Conservation (phyloP, 2,888 invertebrate species). For the Ashinkailepas kermadecensis region DNA sequence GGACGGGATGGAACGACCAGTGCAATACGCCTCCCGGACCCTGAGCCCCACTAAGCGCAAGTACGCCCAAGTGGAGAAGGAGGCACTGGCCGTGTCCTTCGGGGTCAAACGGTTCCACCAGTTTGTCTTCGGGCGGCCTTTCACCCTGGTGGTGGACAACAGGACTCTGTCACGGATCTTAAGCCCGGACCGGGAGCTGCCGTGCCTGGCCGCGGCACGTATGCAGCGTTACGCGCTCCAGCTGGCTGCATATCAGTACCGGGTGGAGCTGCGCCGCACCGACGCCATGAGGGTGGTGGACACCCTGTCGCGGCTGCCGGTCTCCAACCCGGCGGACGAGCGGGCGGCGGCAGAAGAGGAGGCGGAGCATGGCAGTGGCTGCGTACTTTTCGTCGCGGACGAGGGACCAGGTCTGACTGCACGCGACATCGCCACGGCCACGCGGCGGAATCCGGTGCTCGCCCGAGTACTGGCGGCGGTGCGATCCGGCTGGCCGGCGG, state of each 20-base stretch:
- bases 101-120: slow-evolving; percentile 28
- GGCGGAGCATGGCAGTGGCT: no score
- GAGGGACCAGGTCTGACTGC: neutral
- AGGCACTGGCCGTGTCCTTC: slow-evolving; percentile 26
- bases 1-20: slow-evolving; percentile 42
- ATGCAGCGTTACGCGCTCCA: no score
- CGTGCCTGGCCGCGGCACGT: no score
- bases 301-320: neutral
- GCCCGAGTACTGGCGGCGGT: neutral
- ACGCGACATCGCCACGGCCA: neutral
- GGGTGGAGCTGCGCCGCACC: neutral
- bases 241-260: neutral
- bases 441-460: neutral
- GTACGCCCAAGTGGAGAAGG: slow-evolving; percentile 30
- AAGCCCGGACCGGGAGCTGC: no score
- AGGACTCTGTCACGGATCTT: no score
- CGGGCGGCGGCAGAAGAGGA: neutral
- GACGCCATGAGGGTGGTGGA: neutral
- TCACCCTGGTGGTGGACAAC: no score
- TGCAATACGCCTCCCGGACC: slow-evolving; percentile 39
- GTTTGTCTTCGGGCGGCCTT: no score
- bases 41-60: slow-evolving; percentile 15
- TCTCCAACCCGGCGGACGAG: neutral
- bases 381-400: no score
- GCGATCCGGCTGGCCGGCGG: neutral